Evolutionary conservation across 2,888 invertebrate genomes (phyloP).

Genomic region (Bombylius major): DNA sequence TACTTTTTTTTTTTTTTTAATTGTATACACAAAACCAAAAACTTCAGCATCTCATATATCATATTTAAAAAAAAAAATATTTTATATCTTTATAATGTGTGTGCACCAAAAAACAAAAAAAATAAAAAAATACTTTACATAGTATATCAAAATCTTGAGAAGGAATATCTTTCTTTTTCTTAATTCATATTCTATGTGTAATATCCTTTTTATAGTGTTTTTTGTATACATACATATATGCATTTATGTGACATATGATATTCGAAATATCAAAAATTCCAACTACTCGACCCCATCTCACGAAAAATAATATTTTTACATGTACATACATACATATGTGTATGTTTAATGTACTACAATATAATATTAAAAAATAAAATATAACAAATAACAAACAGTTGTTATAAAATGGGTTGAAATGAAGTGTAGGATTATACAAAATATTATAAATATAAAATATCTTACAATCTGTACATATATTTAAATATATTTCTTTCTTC

Average conservation of each 20-base stretch:
- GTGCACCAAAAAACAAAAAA: constrained; percentile 2
- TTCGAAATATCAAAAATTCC: constrained; percentile 10
- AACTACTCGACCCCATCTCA: background rate
- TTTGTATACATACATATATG: background rate
- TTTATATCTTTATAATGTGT: constrained; percentile 7
- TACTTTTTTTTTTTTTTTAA: background rate
- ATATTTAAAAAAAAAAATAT: background rate
- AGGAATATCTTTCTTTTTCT: background rate
- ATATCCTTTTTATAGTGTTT: background rate
- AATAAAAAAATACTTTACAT: constrained; percentile 7
- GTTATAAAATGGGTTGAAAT: too few species aligned
- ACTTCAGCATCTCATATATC: background rate
- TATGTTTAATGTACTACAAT: too few species aligned
- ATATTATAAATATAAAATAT: too few species aligned
- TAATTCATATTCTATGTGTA: background rate
- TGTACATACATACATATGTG: too few species aligned
- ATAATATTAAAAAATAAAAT: too few species aligned
- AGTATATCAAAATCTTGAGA: background rate
- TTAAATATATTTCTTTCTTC: too few species aligned
- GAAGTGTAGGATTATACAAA: too few species aligned
- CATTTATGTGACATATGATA: constrained; percentile 6
- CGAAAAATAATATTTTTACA: background rate
- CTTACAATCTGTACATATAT: too few species aligned
- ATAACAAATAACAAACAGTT: too few species aligned
- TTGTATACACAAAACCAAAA: too few species aligned